Evolutionary conservation across 2,888 invertebrate species (phyloP).

Genomic region (Erpobdella octoculata): DNA sequence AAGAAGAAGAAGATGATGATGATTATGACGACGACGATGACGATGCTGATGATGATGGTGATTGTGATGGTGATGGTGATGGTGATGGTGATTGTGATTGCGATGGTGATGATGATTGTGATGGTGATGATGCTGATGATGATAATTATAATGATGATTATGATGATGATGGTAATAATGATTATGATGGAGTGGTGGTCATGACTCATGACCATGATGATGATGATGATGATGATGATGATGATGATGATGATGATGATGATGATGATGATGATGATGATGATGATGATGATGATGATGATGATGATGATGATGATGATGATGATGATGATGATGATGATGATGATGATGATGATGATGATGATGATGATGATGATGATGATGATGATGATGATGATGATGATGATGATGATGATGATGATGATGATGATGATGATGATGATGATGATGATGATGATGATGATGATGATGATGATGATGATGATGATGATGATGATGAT

Average conservation of each 20-base stretch:
- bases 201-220: neutral
- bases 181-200: too few species aligned
- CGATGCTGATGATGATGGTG: too few species aligned
- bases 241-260: constrained; percentile 13
- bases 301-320: neutral
- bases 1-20: too few species aligned
- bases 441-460: constrained; percentile 22
- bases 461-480: constrained; percentile 20
- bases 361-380: neutral
- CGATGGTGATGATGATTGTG: too few species aligned
- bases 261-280: neutral
- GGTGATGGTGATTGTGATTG: too few species aligned
- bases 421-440: constrained; percentile 27
- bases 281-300: neutral
- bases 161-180: neutral
- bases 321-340: neutral
- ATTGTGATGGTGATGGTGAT: too few species aligned
- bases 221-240: neutral
- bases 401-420: neutral
- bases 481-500: constrained; percentile 24
- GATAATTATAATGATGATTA: neutral
- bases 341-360: neutral
- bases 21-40: too few species aligned
- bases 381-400: neutral
- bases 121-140: too few species aligned